phyloP scores from a whole-genome alignment of 2,113 vertebrate genomes.

The Lontra canadensis region DNA sequence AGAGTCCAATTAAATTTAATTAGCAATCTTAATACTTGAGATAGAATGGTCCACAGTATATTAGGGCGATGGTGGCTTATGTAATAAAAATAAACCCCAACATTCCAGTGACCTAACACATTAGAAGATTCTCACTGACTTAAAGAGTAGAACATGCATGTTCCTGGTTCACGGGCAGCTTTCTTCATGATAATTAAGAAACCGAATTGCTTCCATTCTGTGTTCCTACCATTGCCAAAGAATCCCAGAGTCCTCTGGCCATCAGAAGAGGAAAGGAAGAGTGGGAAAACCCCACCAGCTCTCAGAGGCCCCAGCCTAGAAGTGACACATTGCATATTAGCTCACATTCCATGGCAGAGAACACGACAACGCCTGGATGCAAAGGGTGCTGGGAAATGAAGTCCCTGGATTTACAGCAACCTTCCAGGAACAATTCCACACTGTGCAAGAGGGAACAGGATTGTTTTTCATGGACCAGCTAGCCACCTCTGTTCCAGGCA shows the following conservation, averaged over 20 bases:
- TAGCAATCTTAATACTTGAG: background rate
- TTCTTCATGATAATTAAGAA: background rate
- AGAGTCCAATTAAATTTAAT: background rate
- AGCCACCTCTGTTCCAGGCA: background rate
- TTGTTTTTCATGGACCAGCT: background rate
- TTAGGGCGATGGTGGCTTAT: background rate
- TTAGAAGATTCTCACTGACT: background rate
- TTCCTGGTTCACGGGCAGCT: background rate
- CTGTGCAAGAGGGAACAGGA: background rate
- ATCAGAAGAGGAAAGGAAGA: background rate
- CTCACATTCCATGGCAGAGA: background rate
- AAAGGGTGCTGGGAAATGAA: background rate
- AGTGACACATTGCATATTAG: background rate
- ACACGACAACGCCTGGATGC: background rate
- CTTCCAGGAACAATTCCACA: background rate
- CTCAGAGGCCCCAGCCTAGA: background rate
- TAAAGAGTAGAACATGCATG: background rate
- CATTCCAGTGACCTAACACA: background rate
- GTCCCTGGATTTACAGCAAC: background rate
- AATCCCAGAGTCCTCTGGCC: background rate
- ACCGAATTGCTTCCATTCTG: background rate
- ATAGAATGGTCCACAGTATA: background rate
- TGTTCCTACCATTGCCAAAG: background rate
- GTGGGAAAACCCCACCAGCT: background rate
- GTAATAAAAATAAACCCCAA: background rate